Conservation (phyloP, 2,888 invertebrate species). For the Cheilosia urbana region DNA sequence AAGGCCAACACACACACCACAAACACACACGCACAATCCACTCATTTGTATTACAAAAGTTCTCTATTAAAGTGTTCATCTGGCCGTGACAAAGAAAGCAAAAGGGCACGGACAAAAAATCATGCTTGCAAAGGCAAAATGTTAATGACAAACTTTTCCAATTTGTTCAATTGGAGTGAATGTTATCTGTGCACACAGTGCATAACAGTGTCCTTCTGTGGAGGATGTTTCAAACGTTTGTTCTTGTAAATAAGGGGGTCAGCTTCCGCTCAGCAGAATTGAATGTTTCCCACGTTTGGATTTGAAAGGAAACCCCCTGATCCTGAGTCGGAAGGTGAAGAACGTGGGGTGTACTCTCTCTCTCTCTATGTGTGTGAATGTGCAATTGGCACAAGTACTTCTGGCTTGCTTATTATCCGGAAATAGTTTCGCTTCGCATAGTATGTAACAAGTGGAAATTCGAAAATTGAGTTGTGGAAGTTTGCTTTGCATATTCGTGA, state of each 20-base stretch:
- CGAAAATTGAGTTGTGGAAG: background rate
- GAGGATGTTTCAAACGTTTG: conserved; percentile 12
- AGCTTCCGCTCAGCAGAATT: background rate
- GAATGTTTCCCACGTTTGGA: background rate
- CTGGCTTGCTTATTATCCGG: background rate
- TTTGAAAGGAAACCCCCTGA: conserved; percentile 8
- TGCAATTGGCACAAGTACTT: conserved; percentile 8
- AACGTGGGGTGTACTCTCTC: background rate
- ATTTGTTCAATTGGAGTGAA: conserved; percentile 69
- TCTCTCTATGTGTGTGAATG: background rate
- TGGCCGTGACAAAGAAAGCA: conserved; percentile 38
- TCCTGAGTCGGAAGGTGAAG: conserved; percentile 1
- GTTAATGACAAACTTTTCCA: conserved; percentile 72
- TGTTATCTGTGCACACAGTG: conserved; percentile 37
- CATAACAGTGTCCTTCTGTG: conserved; percentile 34
- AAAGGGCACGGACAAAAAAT: conserved; percentile 14
- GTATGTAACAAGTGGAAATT: conserved; percentile 13
- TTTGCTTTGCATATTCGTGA: conserved; percentile 3
- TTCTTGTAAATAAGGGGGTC: conserved; percentile 2
- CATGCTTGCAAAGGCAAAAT: conserved; percentile 54
- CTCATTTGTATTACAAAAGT: conserved; percentile 42
- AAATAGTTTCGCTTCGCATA: background rate
- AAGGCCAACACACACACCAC: background rate
- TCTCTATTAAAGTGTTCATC: conserved; percentile 55
- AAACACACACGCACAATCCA: conserved; percentile 39